These are phyloP conservation scores for Onthophagus sagittarius DNA, from an alignment of 2,888 invertebrate genomes.

Conservation along the genomic window DNA sequence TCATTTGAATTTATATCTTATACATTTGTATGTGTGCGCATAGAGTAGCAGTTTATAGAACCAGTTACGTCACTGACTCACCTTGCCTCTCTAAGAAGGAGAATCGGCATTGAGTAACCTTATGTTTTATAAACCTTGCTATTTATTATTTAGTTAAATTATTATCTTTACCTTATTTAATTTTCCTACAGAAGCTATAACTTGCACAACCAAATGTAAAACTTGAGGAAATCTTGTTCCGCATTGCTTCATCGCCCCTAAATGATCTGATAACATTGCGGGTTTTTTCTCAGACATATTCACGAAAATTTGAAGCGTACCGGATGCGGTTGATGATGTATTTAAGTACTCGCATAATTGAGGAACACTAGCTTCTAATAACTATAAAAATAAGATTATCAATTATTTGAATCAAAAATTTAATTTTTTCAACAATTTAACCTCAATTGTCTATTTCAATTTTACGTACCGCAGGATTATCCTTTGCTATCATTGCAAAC, in stretches of 20 bases:
- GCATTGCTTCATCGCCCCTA: constrained; percentile 63
- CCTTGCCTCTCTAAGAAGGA: too few relatives aligned
- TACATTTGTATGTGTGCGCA: too few relatives aligned
- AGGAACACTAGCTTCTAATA: constrained; percentile 76
- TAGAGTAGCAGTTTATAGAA: too few relatives aligned
- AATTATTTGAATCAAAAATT: constrained; percentile 10
- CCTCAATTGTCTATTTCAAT: too few relatives aligned
- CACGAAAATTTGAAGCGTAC: constrained; percentile 70
- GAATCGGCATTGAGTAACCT: too few relatives aligned
- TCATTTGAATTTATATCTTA: too few relatives aligned
- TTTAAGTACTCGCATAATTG: constrained; percentile 75
- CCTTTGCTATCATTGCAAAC: constrained; percentile 76
- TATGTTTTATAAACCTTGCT: too few relatives aligned
- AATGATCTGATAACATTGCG: constrained; percentile 66
- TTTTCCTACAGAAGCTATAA: constrained; percentile 68
- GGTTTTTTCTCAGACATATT: constrained; percentile 71
- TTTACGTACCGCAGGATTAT: constrained; percentile 65
- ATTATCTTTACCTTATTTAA: constrained; percentile 59
- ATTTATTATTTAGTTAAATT: too few relatives aligned
- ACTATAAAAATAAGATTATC: constrained; percentile 45
- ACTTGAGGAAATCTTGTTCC: constrained; percentile 64
- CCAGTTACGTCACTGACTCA: too few relatives aligned
- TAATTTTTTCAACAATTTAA: too few relatives aligned
- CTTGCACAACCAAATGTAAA: constrained; percentile 64
- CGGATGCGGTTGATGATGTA: constrained; percentile 56